Base-by-base conservation (phyloP, 2,888 invertebrate genomes). In the Pollenia angustigena region DNA sequence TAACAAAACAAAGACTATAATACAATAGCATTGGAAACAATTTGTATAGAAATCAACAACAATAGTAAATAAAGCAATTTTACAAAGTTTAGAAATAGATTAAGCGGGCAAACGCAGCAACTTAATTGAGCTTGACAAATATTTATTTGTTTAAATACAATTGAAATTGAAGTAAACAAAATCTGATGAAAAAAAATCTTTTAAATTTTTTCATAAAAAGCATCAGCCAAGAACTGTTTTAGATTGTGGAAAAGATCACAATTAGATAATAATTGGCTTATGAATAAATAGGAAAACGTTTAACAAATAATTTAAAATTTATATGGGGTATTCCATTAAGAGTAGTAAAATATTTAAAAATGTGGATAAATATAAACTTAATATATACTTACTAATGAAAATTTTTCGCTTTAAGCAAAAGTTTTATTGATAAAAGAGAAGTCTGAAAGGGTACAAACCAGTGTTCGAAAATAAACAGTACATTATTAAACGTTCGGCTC, bases 81-180 rank as follows among this genome's bases (percentile, higher is more conserved):
- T 14, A 16, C 16, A 44, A 42, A 62, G 44, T 40, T 7, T 16
- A 64, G 46, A 52, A 82, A 82, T 54, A 69, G 32, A 54, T 62
- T 18, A 32, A 79, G 52, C n/a, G 14, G 16, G 1, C 23, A 80
- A 64, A 62, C 32, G 40, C 7, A 23, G 1, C n/a, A 62, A 44
- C 7, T 75, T 74, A 74, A 81, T 74, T 81, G 42, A 66, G 64
- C 50, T 81, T 81, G 81, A 66, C 72, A 66, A 81, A 68, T 50
- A 74, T 71, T 71, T 50, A 74, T 62, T 71, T 44, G 12, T 62
- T 60, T 52, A 52, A 80, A 52, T 52, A 23, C 44, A 44, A 76
- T 40, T 46, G 23, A 52, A 42, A 40, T 16, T 18, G 0, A 16
- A 23, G 40, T n/a, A n/a, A n/a, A n/a, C 12, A 52, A 62, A 75